Evolutionary conservation across 2,797 vertebrate genomes (phyloP), one percentile per base, ranked within the genome.

Genomic region (Crenuchus spilurus): DNA sequence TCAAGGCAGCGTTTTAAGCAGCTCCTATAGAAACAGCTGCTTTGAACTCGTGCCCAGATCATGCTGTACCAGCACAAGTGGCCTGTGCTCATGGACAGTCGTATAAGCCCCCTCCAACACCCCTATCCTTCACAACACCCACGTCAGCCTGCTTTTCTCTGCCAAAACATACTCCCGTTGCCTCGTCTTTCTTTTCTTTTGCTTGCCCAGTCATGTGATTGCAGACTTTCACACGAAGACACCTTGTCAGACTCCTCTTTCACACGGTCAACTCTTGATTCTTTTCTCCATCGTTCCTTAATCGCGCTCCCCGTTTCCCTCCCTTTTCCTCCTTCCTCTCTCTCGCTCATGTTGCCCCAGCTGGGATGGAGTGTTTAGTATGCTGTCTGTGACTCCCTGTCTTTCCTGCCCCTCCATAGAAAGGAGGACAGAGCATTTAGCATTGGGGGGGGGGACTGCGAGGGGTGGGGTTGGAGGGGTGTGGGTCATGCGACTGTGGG

Each of bases 351-450:
- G 41, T 80, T 71, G 67, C 67, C 72, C 81, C 85, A 85, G 84
- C 81, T 81, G 82, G 81, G 76, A 71, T 68, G 54, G 57, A 58
- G 79, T 84, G 79, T 80, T 87, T 87, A 87, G 85, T 87, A 87
- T 87, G 84, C 85, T 82, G 67, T 35, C 72, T 60, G 74, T 57
- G 37, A 51, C 81, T 80, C 57, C 44, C 61, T 39, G 70, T 78
- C 70, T 81, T 80, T 84, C 83, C 84, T 83, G 83, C 74, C 55
- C 74, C 77, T 70, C 74, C 44, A 80, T 70, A 84, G 83, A 84
- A 83, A 84, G 64, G 65, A 67, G 76, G 73, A 76, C 74, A 57
- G 78, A 74, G 74, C 35, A 28, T 51, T 75, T 35, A 44, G 51
- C 51, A 39, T 33, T 52, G 22, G 58, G 49, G 70, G 18, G 39